Base-by-base conservation (phyloP, 2,113 vertebrate species). In the Asarcornis scutulata region DNA sequence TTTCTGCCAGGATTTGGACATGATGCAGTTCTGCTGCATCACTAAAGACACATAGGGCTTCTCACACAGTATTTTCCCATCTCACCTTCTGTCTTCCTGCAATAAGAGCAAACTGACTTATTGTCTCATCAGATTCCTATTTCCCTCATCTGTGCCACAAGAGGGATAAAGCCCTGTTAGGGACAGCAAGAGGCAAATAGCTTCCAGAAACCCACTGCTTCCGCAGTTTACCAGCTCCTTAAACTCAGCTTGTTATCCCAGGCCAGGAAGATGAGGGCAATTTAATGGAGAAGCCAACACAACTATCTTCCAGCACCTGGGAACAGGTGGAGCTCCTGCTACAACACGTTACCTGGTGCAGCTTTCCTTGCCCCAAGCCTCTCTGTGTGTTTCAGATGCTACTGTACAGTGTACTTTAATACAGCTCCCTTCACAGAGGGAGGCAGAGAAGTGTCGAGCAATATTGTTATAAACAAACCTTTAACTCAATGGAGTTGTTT, bases 401-500 rank as follows among this genome's bases (percentile, higher is more conserved):
- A n/a, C 38, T n/a, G 12, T 53, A 16, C 6, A 23, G 9, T 29
- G n/a, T 42, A 44, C 83, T 94, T 85, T 55, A 75, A 46, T 62
- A 44, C 7, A 64, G 8, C 27, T 73, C 31, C 71, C 55, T 82
- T 82, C 58, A 34, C 36, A 73, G 26, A 89, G 26, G 7, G 42
- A 81, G 38, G 23, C 69, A 84, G 42, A 72, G 36, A 58, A 89
- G 53, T 25, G 58, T 78, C 0, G 0, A 84, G 53, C 23, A 68
- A 34, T 76, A 69, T 27, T 60, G 42, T 62, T 86, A 60, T 88
- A 90, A 95, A 95, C 58, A 68, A 96, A 60, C 27, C 40, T 96
- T 91, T 95, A 86, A 84, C 50, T 91, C 83, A 59, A 0, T 68
- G 72, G 44, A 6, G 0, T 53, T 95, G 80, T 93, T 92, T 93